These are phyloP conservation scores for Philypnodon macrostomus DNA, from an alignment of 2,797 vertebrate genomes.

Conservation along the genomic window DNA sequence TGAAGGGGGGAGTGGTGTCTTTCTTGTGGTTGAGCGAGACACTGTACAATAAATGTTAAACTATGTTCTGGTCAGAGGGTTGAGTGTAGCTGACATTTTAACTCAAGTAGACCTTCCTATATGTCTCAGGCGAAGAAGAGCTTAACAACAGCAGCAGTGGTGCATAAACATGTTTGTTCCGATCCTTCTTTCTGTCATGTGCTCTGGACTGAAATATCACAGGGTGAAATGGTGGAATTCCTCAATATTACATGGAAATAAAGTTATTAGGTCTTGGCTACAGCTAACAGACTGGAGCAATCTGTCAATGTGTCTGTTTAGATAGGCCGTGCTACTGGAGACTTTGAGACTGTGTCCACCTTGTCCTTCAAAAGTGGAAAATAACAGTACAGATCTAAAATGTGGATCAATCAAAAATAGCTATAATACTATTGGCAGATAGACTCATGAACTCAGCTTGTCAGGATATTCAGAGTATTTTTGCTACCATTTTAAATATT, in stretches of 20 bases:
- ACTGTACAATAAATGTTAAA: constrained; percentile 3
- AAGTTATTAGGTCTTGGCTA: constrained; percentile 3
- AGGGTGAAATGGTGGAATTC: constrained; percentile 14
- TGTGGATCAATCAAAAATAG: background rate
- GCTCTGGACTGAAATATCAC: constrained; percentile 10
- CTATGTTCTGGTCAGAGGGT: constrained; percentile 7
- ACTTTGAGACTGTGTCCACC: background rate
- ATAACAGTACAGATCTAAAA: no score
- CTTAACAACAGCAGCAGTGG: constrained; percentile 12
- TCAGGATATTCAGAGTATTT: no score
- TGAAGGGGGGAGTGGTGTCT: background rate
- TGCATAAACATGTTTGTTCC: constrained; percentile 9
- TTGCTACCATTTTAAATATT: no score
- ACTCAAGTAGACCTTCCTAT: constrained; percentile 2
- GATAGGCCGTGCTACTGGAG: background rate
- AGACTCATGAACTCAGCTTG: no score
- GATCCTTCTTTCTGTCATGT: constrained; percentile 4
- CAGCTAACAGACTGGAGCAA: background rate
- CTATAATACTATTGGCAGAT: no score
- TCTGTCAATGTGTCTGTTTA: no score
- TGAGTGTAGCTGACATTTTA: constrained; percentile 14
- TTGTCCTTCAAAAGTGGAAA: no score
- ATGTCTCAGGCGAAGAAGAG: constrained; percentile 3
- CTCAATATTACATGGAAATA: constrained; percentile 18
- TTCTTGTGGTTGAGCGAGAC: constrained; percentile 27